phyloP scores from a whole-genome alignment of 2,797 vertebrate species.

The Astyanax mexicanus region DNA sequence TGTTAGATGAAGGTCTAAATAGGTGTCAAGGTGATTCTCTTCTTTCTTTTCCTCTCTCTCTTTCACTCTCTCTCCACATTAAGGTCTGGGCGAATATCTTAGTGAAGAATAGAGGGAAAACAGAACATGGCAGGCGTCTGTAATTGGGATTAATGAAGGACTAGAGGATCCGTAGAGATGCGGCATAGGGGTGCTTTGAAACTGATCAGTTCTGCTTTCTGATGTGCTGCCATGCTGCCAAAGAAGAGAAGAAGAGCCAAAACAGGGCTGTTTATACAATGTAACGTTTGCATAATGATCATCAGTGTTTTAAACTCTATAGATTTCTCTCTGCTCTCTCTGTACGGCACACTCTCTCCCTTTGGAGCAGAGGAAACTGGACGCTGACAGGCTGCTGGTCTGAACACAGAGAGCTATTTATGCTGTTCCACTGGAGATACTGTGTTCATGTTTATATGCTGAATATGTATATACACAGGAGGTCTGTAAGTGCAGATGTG shows the following conservation, averaged over 20 bases:
- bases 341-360: neutral
- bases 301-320: neutral
- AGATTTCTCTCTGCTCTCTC: neutral
- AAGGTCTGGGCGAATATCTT: neutral
- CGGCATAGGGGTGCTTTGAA: neutral
- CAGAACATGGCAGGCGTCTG: neutral
- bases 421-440: neutral
- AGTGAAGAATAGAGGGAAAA: neutral
- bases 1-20: neutral
- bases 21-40: conserved; percentile 5
- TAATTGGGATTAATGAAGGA: conserved; percentile 12
- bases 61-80: neutral
- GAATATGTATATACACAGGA: too few relatives aligned
- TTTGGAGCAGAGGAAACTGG: neutral
- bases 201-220: neutral
- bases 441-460: neutral
- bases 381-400: neutral
- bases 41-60: conserved; percentile 18
- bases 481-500: neutral
- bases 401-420: conserved; percentile 10
- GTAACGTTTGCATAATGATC: conserved; percentile 6
- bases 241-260: neutral
- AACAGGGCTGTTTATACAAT: neutral
- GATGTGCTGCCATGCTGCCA: neutral
- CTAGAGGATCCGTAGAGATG: neutral